Evolutionary conservation across 2,888 invertebrate genomes (phyloP).

Genomic region (Ligdia adustata): DNA sequence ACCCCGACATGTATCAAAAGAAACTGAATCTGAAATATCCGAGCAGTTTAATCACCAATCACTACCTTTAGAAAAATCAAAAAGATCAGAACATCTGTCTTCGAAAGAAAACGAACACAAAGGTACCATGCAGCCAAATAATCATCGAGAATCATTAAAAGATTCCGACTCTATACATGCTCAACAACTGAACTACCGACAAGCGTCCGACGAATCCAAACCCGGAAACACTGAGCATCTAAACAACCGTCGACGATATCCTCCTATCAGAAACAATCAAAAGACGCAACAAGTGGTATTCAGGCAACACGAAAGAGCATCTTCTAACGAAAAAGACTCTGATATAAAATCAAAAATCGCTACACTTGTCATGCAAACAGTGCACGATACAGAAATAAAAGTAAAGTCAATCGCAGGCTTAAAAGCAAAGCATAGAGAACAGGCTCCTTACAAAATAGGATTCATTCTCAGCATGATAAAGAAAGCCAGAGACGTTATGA

Average conservation of each 20-base stretch:
- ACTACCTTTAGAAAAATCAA: too few relatives aligned
- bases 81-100: too few relatives aligned
- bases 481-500: slow-evolving; percentile 61
- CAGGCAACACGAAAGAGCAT: slow-evolving; percentile 18
- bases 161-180: too few relatives aligned
- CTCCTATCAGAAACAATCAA: neutral
- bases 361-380: slow-evolving; percentile 59
- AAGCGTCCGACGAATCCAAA: neutral
- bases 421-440: slow-evolving; percentile 45
- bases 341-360: slow-evolving; percentile 63
- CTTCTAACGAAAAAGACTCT: slow-evolving; percentile 51
- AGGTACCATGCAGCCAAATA: too few relatives aligned
- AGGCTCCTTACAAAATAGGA: slow-evolving; percentile 59
- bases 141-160: too few relatives aligned
- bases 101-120: too few relatives aligned
- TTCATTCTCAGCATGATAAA: slow-evolving; percentile 67
- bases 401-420: slow-evolving; percentile 50
- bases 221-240: neutral
- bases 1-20: too few relatives aligned
- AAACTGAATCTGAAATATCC: too few relatives aligned
- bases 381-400: slow-evolving; percentile 59
- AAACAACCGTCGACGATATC: slow-evolving; percentile 9
- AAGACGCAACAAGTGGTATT: neutral
- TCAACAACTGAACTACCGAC: slow-evolving; percentile 2
- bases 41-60: too few relatives aligned